Evolutionary conservation across 1,140 invertebrate genomes (phyloP), one percentile per base, ranked within the genome.

Genomic region (Halictus rubicundus): DNA sequence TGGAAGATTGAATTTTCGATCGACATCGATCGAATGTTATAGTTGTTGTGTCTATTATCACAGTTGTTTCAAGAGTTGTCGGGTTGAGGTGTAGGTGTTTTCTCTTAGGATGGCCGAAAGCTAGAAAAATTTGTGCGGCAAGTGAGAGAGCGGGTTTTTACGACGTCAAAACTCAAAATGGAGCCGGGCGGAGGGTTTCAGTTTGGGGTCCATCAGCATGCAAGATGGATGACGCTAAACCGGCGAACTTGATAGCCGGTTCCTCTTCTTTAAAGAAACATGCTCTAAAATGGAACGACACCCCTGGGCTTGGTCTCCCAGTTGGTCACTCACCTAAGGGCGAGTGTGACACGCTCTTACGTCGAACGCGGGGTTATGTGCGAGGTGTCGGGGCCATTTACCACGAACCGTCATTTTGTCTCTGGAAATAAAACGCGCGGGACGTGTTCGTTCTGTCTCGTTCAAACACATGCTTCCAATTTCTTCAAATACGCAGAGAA

Each of bases 241-340:
- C 46, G 71, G 32, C 27, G 23, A 78, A 49, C 27, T 49, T 49
- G 49, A 25, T 52, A 52, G 49, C 49, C 65, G 37, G 75, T 9
- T 21, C 52, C 70, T 70, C 59, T 74, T 80, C 64, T 84, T 83
- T 83, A 84, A 84, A 83, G 70, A 83, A 84, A 84, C 82, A 80
- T 83, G 79, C 25, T 46, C 71, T 54, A 71, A 76, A 76, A 57
- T 32, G 46, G 68, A 84, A 84, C 66, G 82, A 83, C 49, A 61
- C 82, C 75, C 65, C 70, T 54, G 70, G 76, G 82, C 59, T 74
- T 72, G 63, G 68, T 70, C 60, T 66, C 59, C 64, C 71, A 57
- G 70, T 52, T 61, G 68, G 68, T 82, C 73, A 66, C 42, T 63
- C 68, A 75, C 60, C 6, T 61, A 61, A 61, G 25, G 23, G 59